Percentiles rank a stretch among this genome's conserved stretches.
phyloP scores from a whole-genome alignment of 1,140 invertebrate genomes.

The Neodiprion fabricii region DNA sequence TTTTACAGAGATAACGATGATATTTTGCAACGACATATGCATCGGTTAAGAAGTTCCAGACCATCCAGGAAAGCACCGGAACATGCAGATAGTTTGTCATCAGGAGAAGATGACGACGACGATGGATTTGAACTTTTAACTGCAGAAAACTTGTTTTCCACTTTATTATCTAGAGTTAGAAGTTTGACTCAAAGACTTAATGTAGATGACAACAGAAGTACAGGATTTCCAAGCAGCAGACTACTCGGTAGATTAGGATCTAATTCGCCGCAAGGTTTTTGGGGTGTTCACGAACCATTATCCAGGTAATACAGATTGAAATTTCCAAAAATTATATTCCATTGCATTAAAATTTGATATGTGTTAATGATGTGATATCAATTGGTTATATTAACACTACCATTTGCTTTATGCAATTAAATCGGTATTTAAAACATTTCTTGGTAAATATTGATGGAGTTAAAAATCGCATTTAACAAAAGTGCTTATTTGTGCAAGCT shows the following conservation, averaged over 20 bases:
- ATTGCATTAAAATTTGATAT: background rate
- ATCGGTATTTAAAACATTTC: background rate
- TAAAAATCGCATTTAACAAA: slow-evolving; percentile 14
- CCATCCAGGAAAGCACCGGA: slow-evolving; percentile 73
- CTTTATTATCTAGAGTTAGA: slow-evolving; percentile 81
- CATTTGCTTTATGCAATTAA: no score
- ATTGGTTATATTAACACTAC: no score
- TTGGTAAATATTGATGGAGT: background rate
- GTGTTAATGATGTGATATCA: no score
- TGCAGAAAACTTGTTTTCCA: slow-evolving; percentile 89
- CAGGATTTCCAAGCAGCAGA: slow-evolving; percentile 65
- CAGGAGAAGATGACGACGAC: slow-evolving; percentile 87
- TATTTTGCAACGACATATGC: slow-evolving; percentile 68
- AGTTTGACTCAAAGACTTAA: slow-evolving; percentile 84
- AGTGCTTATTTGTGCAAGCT: slow-evolving; percentile 56
- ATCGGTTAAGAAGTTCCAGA: slow-evolving; percentile 76
- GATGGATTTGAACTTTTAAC: slow-evolving; percentile 90
- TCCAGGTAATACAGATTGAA: slow-evolving; percentile 44
- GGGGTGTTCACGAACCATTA: slow-evolving; percentile 51
- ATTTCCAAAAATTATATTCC: background rate
- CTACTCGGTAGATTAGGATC: slow-evolving; percentile 55
- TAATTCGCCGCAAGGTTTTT: slow-evolving; percentile 52
- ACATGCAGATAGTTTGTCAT: slow-evolving; percentile 81
- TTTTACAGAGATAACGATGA: slow-evolving; percentile 52
- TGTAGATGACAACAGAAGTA: slow-evolving; percentile 73